Conservation (phyloP, 2,888 invertebrate genomes). For the Hedya salicella region DNA sequence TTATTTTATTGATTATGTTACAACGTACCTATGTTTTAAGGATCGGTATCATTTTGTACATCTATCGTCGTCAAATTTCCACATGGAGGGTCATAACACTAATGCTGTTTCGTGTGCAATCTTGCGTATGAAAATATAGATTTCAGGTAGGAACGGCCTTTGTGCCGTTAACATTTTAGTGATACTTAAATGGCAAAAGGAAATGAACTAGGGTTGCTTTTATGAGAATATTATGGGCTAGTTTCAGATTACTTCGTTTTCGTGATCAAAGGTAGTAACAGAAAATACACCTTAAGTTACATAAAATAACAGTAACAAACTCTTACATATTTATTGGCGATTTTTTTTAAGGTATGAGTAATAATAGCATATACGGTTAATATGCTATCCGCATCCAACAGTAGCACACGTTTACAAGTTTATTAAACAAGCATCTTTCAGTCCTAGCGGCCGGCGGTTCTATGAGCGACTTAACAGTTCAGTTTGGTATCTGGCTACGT, state of each 20-base stretch:
- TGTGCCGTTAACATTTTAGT: background rate
- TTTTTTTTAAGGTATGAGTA: too few relatives aligned
- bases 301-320: too few relatives aligned
- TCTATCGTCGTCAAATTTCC: background rate
- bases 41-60: background rate
- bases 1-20: background rate
- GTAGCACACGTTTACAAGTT: too few relatives aligned
- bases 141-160: background rate
- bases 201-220: background rate
- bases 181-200: background rate
- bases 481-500: too few relatives aligned
- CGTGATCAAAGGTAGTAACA: background rate
- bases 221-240: background rate
- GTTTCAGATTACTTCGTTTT: conserved; percentile 8
- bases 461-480: too few relatives aligned
- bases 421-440: too few relatives aligned
- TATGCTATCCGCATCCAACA: too few relatives aligned
- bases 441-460: too few relatives aligned
- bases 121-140: background rate
- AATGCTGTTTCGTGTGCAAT: background rate
- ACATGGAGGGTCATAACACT: background rate
- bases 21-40: background rate
- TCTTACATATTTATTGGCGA: too few relatives aligned
- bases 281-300: too few relatives aligned
- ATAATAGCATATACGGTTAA: too few relatives aligned